Conservation (phyloP, 2,113 vertebrate species). For the Eptesicus fuscus region DNA sequence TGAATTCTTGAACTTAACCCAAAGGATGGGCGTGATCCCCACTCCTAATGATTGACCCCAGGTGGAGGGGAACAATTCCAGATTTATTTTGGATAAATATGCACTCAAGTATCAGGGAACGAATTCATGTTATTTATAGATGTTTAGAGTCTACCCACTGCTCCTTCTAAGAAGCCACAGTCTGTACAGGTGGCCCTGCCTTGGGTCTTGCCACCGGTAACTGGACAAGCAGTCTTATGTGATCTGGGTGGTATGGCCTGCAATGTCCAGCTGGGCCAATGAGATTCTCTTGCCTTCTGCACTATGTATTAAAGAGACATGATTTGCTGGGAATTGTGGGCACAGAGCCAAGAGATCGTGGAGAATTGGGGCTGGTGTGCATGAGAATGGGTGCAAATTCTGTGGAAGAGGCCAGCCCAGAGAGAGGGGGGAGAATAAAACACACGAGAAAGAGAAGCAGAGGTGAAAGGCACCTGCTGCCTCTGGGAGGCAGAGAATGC, state of each 20-base stretch:
- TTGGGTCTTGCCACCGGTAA: background rate
- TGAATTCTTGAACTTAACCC: background rate
- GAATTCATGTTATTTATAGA: background rate
- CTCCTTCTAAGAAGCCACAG: background rate
- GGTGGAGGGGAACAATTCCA: background rate
- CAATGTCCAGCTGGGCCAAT: background rate
- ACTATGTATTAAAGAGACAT: background rate
- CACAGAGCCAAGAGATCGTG: background rate
- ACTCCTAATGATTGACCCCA: background rate
- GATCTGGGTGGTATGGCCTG: background rate
- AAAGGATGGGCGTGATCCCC: background rate
- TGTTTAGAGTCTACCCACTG: background rate
- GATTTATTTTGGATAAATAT: background rate
- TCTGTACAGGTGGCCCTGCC: background rate
- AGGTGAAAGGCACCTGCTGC: background rate
- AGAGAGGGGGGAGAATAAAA: background rate
- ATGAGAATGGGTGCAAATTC: too few relatives aligned
- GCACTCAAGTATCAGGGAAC: background rate
- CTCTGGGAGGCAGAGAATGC: background rate
- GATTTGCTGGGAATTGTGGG: background rate
- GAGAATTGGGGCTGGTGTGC: accelerated
- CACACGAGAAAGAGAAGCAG: background rate
- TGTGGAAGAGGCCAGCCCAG: background rate
- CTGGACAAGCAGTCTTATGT: background rate
- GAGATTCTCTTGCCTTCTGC: background rate